A percentile compares a stretch with the other conserved stretches of the same genome.
Evolutionary conservation across 2,888 invertebrate species (phyloP).

Genomic region (Erebia ligea): DNA sequence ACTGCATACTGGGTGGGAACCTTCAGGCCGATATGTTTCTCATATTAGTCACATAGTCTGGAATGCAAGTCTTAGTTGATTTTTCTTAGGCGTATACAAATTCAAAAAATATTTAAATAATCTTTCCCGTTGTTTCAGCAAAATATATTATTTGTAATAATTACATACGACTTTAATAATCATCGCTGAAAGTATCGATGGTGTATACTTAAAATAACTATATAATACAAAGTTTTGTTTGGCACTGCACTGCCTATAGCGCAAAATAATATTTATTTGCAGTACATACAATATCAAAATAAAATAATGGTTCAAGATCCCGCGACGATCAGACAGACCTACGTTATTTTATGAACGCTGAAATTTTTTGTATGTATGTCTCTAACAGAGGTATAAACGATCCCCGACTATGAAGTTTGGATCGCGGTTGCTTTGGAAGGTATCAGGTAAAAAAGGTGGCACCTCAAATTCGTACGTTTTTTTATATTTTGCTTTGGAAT

Average conservation of each 20-base stretch:
- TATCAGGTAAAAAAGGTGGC: too few species aligned
- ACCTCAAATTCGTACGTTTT: too few species aligned
- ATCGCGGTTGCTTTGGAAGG: too few species aligned
- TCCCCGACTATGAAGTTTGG: too few species aligned
- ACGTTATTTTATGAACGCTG: too few species aligned
- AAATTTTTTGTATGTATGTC: too few species aligned
- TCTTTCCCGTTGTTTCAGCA: constrained; percentile 28
- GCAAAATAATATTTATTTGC: constrained; percentile 20
- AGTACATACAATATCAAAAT: background rate
- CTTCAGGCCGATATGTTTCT: background rate
- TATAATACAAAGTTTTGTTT: constrained; percentile 38
- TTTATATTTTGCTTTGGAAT: too few species aligned
- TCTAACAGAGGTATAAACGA: too few species aligned
- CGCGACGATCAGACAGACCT: too few species aligned
- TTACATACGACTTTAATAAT: constrained; percentile 20
- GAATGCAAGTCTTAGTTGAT: constrained; percentile 15
- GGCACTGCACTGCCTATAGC: constrained; percentile 46
- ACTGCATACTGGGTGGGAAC: background rate
- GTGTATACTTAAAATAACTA: constrained; percentile 39
- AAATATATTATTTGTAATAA: background rate
- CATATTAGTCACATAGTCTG: constrained; percentile 8
- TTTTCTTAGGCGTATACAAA: constrained; percentile 43
- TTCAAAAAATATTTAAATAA: constrained; percentile 52
- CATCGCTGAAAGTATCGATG: constrained; percentile 16
- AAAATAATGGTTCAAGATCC: too few species aligned